These are phyloP conservation scores for Bufotes viridis DNA, from an alignment of 2,797 vertebrate genomes.

Conservation along the genomic window DNA sequence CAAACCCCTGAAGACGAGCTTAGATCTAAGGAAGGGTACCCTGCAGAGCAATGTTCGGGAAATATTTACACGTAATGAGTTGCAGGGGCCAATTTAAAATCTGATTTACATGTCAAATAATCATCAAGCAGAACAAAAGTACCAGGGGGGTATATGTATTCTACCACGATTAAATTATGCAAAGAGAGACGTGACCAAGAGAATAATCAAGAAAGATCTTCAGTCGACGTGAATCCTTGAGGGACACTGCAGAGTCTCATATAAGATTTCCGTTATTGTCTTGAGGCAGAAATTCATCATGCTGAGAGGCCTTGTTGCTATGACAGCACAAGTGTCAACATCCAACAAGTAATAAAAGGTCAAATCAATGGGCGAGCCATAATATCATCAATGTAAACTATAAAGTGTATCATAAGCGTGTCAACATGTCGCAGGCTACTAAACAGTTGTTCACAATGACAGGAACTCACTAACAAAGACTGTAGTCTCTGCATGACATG, in stretches of 20 bases:
- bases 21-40: slow-evolving; percentile 25
- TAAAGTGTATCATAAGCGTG: slow-evolving; percentile 45
- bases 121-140: slow-evolving; percentile 30
- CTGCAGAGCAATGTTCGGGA: slow-evolving; percentile 20
- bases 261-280: neutral
- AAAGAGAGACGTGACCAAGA: slow-evolving; percentile 17
- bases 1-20: neutral
- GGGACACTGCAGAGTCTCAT: slow-evolving; percentile 14
- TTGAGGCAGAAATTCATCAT: slow-evolving; percentile 38
- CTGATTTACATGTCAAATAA: slow-evolving; percentile 26
- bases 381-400: slow-evolving; percentile 57
- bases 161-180: slow-evolving; percentile 23
- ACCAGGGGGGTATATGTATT: slow-evolving; percentile 10
- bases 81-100: slow-evolving; percentile 7
- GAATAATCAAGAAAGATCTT: slow-evolving; percentile 36
- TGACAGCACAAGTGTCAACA: slow-evolving; percentile 60
- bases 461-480: slow-evolving; percentile 48
- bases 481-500: slow-evolving; percentile 8
- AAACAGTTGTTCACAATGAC: slow-evolving; percentile 58
- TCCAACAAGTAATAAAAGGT: slow-evolving; percentile 55
- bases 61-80: slow-evolving; percentile 42
- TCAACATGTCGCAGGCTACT: slow-evolving; percentile 49
- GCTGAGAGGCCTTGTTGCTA: slow-evolving; percentile 46
- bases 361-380: slow-evolving; percentile 49
- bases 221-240: slow-evolving; percentile 3